phyloP scores from a whole-genome alignment of 2,113 vertebrate species.

The Gambusia holbrooki region DNA sequence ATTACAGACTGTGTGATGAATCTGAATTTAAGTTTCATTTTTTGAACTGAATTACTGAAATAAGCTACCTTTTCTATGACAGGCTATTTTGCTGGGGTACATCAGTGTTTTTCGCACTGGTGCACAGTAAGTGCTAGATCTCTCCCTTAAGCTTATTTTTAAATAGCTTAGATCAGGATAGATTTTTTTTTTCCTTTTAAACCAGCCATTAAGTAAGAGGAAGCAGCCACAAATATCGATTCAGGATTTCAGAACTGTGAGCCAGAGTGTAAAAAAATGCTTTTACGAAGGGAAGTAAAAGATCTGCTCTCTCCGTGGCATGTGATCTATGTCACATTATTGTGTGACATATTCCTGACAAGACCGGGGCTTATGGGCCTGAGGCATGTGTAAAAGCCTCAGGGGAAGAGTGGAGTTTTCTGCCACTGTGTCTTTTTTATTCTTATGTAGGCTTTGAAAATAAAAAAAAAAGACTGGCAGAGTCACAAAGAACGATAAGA shows the following conservation, averaged over 20 bases:
- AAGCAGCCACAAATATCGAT: neutral
- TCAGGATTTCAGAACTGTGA: neutral
- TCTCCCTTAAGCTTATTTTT: neutral
- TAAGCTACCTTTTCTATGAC: neutral
- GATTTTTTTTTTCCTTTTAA: constrained; percentile 1
- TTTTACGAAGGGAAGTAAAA: constrained; percentile 1
- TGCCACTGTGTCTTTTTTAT: constrained; percentile 5
- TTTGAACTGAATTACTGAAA: no score
- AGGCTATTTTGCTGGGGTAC: neutral
- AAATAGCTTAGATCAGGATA: neutral
- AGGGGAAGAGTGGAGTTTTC: constrained; percentile 9
- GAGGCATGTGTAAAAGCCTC: constrained; percentile 35
- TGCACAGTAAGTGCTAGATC: no score
- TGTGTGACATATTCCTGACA: constrained; percentile 24
- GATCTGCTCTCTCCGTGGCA: constrained; percentile 10
- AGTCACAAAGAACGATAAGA: constrained; percentile 17
- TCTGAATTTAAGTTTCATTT: no score
- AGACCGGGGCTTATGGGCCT: constrained; percentile 10
- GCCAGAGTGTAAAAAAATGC: constrained; percentile 1
- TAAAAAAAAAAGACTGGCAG: constrained; percentile 4
- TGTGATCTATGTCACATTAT: constrained; percentile 24
- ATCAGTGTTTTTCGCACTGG: neutral
- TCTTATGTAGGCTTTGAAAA: constrained; percentile 9
- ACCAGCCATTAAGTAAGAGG: constrained; percentile 3
- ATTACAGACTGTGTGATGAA: no score